These are phyloP conservation scores for Clusia tigrina DNA, from an alignment of 2,888 invertebrate species.

Conservation along the genomic window DNA sequence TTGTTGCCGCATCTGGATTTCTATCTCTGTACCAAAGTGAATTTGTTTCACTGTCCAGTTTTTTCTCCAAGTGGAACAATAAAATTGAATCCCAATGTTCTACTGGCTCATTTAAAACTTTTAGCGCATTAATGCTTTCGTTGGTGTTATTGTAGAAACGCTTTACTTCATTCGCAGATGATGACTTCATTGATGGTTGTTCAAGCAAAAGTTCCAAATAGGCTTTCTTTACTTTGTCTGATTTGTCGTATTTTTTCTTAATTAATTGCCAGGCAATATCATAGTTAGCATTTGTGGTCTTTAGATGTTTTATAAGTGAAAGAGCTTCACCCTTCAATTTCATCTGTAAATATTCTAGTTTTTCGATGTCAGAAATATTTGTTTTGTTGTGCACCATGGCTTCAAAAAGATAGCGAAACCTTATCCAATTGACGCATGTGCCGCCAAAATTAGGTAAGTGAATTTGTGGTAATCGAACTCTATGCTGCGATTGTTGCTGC, in stretches of 20 bases:
- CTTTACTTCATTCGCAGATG: slow-evolving; percentile 13
- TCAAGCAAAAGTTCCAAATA: slow-evolving; percentile 28
- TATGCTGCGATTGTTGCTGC: background rate
- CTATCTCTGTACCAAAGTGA: slow-evolving; percentile 25
- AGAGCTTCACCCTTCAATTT: slow-evolving; percentile 31
- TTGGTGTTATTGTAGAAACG: slow-evolving; percentile 22
- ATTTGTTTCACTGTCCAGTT: slow-evolving; percentile 27
- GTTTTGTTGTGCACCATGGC: slow-evolving; percentile 25
- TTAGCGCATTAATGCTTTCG: slow-evolving; percentile 29
- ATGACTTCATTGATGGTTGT: slow-evolving; percentile 17
- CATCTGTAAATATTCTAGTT: slow-evolving; percentile 30
- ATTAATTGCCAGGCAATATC: slow-evolving; percentile 29
- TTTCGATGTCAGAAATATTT: slow-evolving; percentile 26
- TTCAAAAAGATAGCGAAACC: slow-evolving; percentile 30
- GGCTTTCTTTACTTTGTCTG: slow-evolving; percentile 23
- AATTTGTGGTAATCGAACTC: slow-evolving; percentile 28
- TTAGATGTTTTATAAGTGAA: slow-evolving; percentile 30
- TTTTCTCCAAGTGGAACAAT: slow-evolving; percentile 28
- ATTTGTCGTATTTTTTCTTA: slow-evolving; percentile 31
- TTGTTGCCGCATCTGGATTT: slow-evolving; percentile 15
- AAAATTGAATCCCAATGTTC: slow-evolving; percentile 28
- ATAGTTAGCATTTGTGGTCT: slow-evolving; percentile 30
- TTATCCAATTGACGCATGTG: slow-evolving; percentile 22
- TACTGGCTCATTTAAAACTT: slow-evolving; percentile 24
- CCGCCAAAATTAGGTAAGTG: slow-evolving; percentile 31